These are phyloP conservation scores for Prunella fulvescens DNA, from an alignment of 2,113 vertebrate species.

Conservation along the genomic window DNA sequence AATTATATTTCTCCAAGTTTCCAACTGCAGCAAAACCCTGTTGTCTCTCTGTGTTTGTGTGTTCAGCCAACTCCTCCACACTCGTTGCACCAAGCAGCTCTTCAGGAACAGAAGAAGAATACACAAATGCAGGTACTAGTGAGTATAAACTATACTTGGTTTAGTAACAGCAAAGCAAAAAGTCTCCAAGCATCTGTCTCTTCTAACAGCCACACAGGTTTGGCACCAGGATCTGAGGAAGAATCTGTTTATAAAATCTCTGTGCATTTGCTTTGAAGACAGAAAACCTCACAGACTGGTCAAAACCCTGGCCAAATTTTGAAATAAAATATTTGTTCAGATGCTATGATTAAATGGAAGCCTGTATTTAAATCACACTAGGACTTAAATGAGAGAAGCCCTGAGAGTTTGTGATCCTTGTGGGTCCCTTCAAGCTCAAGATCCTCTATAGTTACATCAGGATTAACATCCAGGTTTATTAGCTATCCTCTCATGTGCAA, in stretches of 20 bases:
- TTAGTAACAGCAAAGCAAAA: not conserved
- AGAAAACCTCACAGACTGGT: not conserved
- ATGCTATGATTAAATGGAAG: not conserved
- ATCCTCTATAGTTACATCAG: not conserved
- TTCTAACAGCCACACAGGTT: not conserved
- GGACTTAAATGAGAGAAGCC: not conserved
- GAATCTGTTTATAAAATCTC: not conserved
- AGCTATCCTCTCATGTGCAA: not conserved
- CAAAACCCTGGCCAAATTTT: not conserved
- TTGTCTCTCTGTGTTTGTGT: conserved; percentile 16
- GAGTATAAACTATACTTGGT: not conserved
- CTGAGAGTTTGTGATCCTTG: not conserved
- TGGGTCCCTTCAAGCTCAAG: not conserved
- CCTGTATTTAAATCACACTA: not conserved
- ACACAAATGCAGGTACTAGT: not conserved
- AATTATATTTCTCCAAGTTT: conserved; percentile 82
- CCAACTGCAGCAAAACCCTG: conserved; percentile 35
- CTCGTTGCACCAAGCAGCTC: not conserved
- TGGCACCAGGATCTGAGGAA: not conserved
- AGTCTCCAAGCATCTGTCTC: not conserved
- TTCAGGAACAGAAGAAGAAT: not conserved
- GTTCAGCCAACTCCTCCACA: not conserved
- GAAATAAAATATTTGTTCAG: conserved; percentile 1
- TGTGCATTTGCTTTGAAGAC: not conserved
- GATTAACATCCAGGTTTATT: not conserved